Evolutionary conservation across 2,888 invertebrate species (phyloP), one percentile per base, ranked within the genome.

Genomic region (Anarsia innoxiella): DNA sequence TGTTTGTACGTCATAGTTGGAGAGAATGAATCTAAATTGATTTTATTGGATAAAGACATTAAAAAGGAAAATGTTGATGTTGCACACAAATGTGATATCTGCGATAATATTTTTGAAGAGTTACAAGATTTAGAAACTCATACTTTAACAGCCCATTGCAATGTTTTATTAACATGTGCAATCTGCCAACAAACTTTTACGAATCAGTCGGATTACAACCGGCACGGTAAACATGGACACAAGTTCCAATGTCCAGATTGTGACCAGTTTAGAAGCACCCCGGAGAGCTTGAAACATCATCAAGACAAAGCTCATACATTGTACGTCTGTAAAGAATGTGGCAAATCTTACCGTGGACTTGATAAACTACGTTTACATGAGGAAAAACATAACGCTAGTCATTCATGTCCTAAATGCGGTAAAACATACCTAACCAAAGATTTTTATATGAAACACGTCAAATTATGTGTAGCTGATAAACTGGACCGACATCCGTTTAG

Each of bases 401-500:
- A 56, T 41, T 44, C 59, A 34, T 83, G 83, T 40, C 71, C 80
- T 0, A 82, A 83, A 49, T 83, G 83, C 57, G 69, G 71, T 0
- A 83, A 80, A 48, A 51, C 44, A 4, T 83, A 82, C 36, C 49
- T 64, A 8, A 82, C 82, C 3, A 73, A 61, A 48, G 75, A 71
- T 15, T 82, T 68, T 45, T 83, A 56, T 44, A 39, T 51, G 2
- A 76, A 66, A 49, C 83, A 83, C 61, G 72, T 75, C 0, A 64
- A 71, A 33, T 50, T 80, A 28, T 83, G 83, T 39, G 44, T 74
- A 1, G 61, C 70, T 16, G 64, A 73, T 16, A 46, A 56, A 10
- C 41, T 79, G n/a, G 76, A 75, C 31, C 72, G 69, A 1, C 82
- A 82, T 50, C 83, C 80, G 0, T 62, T 66, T 25, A 57, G 82